Percentiles rank a stretch among this genome's conserved stretches.
Evolutionary conservation across 2,888 invertebrate species (phyloP).

Genomic region (Apamea monoglypha): DNA sequence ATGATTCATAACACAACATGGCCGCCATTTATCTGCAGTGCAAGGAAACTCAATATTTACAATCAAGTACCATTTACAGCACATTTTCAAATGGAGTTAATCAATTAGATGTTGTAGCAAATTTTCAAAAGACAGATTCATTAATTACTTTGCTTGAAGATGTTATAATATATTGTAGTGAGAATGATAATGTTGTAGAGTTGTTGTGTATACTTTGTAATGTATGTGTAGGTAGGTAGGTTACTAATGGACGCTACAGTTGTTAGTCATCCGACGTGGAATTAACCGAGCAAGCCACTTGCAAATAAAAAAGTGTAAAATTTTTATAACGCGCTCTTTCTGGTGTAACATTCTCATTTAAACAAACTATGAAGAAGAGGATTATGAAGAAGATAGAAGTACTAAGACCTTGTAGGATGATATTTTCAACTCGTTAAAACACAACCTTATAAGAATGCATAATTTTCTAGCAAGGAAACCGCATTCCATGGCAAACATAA

Average conservation of each 20-base stretch:
- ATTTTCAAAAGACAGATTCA: not conserved
- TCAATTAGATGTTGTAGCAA: not conserved
- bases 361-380: not conserved
- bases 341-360: slow-evolving; percentile 9
- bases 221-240: slow-evolving; percentile 36
- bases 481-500: not conserved
- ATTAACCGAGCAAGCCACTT: slow-evolving; percentile 37
- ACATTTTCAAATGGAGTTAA: slow-evolving; percentile 33
- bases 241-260: slow-evolving; percentile 42
- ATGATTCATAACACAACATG: slow-evolving; percentile 67
- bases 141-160: not conserved
- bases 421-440: not conserved
- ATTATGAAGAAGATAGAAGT: not conserved
- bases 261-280: slow-evolving; percentile 52
- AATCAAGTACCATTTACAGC: not conserved
- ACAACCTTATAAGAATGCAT: not conserved
- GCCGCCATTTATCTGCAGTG: slow-evolving; percentile 55
- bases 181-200: not conserved
- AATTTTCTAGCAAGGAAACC: not conserved
- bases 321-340: slow-evolving; percentile 15
- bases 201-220: slow-evolving; percentile 14
- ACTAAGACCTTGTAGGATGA: not conserved
- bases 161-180: not conserved
- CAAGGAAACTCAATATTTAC: slow-evolving; percentile 44
- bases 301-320: slow-evolving; percentile 39